Conservation (phyloP, 2,113 vertebrate species). For the Urocitellus parryii region DNA sequence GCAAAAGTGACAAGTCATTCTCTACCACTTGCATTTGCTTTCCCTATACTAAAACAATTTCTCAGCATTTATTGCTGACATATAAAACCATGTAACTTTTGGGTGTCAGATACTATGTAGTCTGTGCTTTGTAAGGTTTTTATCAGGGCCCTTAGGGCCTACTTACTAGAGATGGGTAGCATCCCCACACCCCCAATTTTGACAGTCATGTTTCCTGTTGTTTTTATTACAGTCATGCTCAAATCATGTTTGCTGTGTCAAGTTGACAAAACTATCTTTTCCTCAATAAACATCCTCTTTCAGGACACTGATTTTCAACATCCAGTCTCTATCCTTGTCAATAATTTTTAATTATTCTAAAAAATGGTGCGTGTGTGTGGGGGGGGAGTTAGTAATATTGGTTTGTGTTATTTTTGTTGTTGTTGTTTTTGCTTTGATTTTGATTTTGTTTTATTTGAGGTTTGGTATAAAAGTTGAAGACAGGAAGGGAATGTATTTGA, state of each 20-base stretch:
- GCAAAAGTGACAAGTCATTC: background rate
- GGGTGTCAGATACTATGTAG: background rate
- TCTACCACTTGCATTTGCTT: background rate
- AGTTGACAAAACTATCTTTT: background rate
- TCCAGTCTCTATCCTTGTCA: background rate
- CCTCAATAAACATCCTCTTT: background rate
- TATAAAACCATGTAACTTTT: background rate
- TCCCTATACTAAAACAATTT: background rate
- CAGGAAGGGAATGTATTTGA: too few species aligned
- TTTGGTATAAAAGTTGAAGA: background rate
- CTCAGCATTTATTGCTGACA: background rate
- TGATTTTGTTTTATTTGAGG: background rate
- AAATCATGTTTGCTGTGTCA: background rate
- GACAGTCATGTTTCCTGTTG: background rate
- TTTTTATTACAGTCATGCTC: background rate
- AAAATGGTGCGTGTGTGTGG: background rate
- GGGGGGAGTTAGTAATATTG: background rate
- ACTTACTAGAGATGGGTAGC: background rate
- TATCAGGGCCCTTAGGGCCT: too few species aligned
- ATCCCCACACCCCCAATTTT: rapidly evolving
- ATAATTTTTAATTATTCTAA: background rate
- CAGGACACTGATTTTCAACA: background rate
- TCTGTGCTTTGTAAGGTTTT: background rate
- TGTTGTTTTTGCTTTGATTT: background rate
- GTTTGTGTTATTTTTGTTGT: background rate